Conservation (phyloP, 2,113 vertebrate genomes). For the Meleagris gallopavo region DNA sequence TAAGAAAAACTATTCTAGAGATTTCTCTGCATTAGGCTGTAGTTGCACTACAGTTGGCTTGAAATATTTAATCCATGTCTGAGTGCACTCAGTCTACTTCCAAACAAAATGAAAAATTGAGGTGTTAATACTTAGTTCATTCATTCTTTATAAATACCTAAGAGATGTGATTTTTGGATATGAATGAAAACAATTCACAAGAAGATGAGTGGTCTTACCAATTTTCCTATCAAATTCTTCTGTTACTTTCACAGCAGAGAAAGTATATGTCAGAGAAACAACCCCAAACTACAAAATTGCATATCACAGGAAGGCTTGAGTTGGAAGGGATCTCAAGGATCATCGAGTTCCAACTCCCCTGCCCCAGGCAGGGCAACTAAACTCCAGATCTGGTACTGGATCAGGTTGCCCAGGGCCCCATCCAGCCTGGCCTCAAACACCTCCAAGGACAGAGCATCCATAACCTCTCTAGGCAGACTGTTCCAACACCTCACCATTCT, state of each 20-base stretch:
- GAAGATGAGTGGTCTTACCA: neutral
- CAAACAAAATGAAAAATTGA: constrained; percentile 40
- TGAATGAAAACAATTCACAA: constrained; percentile 8
- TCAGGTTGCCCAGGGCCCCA: too few species aligned
- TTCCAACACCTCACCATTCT: too few species aligned
- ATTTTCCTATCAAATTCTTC: constrained; percentile 50
- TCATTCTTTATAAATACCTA: constrained; percentile 57
- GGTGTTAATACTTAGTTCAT: constrained; percentile 52
- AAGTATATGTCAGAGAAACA: constrained; percentile 23
- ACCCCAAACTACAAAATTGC: neutral
- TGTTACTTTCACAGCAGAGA: constrained; percentile 33
- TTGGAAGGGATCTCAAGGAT: too few species aligned
- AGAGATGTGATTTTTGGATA: constrained; percentile 33
- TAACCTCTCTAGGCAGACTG: too few species aligned
- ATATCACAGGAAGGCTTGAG: too few species aligned
- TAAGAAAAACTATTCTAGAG: neutral
- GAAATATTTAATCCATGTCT: constrained; percentile 36
- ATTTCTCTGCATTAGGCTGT: neutral
- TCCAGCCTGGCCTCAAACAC: too few species aligned
- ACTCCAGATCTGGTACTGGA: too few species aligned
- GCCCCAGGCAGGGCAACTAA: too few species aligned
- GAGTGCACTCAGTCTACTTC: constrained; percentile 31
- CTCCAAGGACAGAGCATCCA: too few species aligned
- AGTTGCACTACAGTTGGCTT: neutral
- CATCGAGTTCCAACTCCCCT: too few species aligned